Evolutionary conservation across 2,113 vertebrate species (phyloP), one percentile per base, ranked within the genome.

Genomic region (Dipodomys spectabilis): DNA sequence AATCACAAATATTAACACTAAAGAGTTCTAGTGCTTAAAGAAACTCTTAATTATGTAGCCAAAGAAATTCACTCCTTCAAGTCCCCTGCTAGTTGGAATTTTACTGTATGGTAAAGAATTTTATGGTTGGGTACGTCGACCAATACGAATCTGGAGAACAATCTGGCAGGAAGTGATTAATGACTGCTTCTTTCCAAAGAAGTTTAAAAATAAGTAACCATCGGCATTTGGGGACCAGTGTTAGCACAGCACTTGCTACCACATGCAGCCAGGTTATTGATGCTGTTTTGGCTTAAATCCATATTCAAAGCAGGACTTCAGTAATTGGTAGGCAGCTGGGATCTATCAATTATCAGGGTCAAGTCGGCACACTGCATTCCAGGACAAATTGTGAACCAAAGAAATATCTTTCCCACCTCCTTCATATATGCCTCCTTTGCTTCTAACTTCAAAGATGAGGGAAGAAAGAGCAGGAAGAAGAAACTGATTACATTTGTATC

Each of bases 151-250:
- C 32, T 87, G 82, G 67, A 90, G 79, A 93, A 93, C 35, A 88
- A 90, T 85, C 71, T 93, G 45, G 73, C 87, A 94, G 86, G 83
- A 91, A 88, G 91, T 92, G 92, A 91, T 88, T 93, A 89, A 92
- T 86, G 74, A 82, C 78, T 74, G 22, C 49, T 87, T 83, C 87
- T 89, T 89, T 92, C 79, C 81, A 83, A 83, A 57, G 65, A 92
- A 91, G 35, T 89, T 97, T 93, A 93, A 96, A 91, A 97, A 86
- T 86, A 79, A 92, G 90, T 84, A 94, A 95, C 49, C 62, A 82
- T 22, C 68, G 68, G 74, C 45, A n/a, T 86, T 72, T 91, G 49
- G 72, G 69, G 73, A 71, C 82, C 44, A 27, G 45, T 5, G 7
- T 88, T 77, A 90, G 87, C 0, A 15, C 45, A 65, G 45, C 65